Base-by-base conservation (phyloP, 2,888 invertebrate species). In the Odontothrips loti region DNA sequence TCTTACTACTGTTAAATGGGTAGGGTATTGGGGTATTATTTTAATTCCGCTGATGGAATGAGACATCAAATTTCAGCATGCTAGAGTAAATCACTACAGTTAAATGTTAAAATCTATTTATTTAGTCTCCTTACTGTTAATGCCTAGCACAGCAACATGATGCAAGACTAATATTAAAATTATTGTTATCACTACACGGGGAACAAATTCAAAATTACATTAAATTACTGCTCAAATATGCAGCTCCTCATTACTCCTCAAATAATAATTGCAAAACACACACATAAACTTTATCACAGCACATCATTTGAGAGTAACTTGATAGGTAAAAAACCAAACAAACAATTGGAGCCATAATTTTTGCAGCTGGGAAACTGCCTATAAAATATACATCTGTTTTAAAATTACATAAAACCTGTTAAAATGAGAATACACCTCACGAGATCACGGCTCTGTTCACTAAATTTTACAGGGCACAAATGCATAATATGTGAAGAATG, bases 251-350 rank as follows among this genome's bases (percentile, higher is more conserved):
- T 43, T 43, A 58, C 68, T 27, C 27, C 23, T 68, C 68, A 23
- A 75, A 27, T 27, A 75, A 75, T 12, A 75, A 75, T 27, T 75
- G 68, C 9, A 27, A 75, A 23, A 43, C 34, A 43, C 34, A 43
- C 68, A 75, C 68, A 75, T 12, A 10, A 75, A 23, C 27, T 27
- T 75, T 75, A 75, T 75, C 68, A 75, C 68, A 75, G 68, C 68
- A 75, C 68, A 75, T 75, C 27, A 75, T 27, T 75, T 75, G 23
- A 27, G 27, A 75, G 68, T 75, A 27, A 23, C 68, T 75, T 75
- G 6, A 27, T 27, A 75, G 27, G 58, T 20, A 58, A 20, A 58
- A 6, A 17, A 51, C 51, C 17, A 17, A 51, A 51, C 68, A 75
- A 27, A 75, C 23, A 58, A 58, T 27, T 58, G 4, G 15, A 20